Conservation (phyloP, 2,888 invertebrate genomes). For the Steinernema scapterisci region DNA sequence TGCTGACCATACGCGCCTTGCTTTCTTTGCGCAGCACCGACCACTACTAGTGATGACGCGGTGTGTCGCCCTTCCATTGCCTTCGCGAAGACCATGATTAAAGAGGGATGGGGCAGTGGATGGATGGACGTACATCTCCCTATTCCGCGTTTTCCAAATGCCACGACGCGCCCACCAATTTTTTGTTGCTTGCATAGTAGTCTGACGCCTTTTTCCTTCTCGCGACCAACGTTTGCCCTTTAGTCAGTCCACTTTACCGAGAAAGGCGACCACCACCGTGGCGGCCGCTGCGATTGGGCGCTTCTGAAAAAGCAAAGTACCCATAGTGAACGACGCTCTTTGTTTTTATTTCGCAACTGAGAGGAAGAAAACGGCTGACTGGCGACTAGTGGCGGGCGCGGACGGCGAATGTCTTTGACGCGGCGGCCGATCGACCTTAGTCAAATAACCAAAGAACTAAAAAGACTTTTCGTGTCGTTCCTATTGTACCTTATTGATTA, state of each 20-base stretch:
- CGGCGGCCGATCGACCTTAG: slow-evolving; percentile 13
- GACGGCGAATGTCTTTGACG: slow-evolving; percentile 29
- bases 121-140: slow-evolving; percentile 15
- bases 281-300: too few species aligned
- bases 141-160: background rate
- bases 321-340: background rate
- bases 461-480: slow-evolving; percentile 6
- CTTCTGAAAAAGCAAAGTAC: background rate
- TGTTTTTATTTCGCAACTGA: slow-evolving; percentile 30
- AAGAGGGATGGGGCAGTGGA: slow-evolving; percentile 8
- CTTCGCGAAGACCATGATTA: slow-evolving; percentile 2
- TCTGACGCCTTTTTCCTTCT: background rate
- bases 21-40: background rate
- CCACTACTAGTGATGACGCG: slow-evolving; percentile 12
- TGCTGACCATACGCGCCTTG: slow-evolving; percentile 27
- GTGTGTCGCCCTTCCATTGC: slow-evolving; percentile 1
- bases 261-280: background rate
- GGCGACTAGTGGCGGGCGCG: slow-evolving; percentile 28
- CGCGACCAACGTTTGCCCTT: background rate
- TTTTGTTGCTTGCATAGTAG: background rate
- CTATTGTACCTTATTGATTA: slow-evolving; percentile 13
- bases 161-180: background rate
- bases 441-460: slow-evolving; percentile 9
- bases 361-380: slow-evolving; percentile 24
- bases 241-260: background rate